These are phyloP conservation scores for Centruroides vittatus DNA, from an alignment of 1,140 invertebrate species.

Conservation along the genomic window DNA sequence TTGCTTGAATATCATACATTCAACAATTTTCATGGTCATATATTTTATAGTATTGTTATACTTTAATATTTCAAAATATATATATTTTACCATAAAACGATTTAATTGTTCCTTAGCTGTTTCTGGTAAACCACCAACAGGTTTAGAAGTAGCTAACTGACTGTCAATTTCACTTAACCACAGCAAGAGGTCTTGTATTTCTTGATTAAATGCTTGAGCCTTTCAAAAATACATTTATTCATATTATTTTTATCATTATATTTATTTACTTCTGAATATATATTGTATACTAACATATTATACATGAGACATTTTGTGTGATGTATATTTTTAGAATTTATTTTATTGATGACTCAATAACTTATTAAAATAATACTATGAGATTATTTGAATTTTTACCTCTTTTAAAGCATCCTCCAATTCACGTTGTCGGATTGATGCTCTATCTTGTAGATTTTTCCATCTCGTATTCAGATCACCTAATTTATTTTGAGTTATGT, in stretches of 20 bases:
- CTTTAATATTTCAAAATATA: background rate
- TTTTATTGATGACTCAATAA: background rate
- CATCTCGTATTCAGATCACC: constrained; percentile 75
- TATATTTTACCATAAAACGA: constrained; percentile 57
- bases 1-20: too few species aligned
- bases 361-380: background rate
- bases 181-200: constrained; percentile 83
- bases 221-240: background rate
- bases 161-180: constrained; percentile 90
- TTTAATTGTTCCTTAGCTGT: constrained; percentile 95
- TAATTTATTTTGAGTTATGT: constrained; percentile 73
- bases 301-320: background rate
- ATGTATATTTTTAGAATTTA: too few species aligned
- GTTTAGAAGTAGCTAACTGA: constrained; percentile 82
- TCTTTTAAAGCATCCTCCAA: constrained; percentile 77
- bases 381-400: constrained; percentile 3
- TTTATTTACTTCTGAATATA: background rate
- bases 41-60: too few species aligned
- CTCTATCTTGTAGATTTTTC: constrained; percentile 73
- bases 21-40: too few species aligned
- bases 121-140: constrained; percentile 90
- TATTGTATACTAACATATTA: background rate
- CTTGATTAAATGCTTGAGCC: constrained; percentile 84
- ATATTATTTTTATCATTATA: background rate
- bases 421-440: constrained; percentile 66